Evolutionary conservation across 2,797 vertebrate genomes (phyloP), one percentile per base, ranked within the genome.

Genomic region (Poliocrania exsul): DNA sequence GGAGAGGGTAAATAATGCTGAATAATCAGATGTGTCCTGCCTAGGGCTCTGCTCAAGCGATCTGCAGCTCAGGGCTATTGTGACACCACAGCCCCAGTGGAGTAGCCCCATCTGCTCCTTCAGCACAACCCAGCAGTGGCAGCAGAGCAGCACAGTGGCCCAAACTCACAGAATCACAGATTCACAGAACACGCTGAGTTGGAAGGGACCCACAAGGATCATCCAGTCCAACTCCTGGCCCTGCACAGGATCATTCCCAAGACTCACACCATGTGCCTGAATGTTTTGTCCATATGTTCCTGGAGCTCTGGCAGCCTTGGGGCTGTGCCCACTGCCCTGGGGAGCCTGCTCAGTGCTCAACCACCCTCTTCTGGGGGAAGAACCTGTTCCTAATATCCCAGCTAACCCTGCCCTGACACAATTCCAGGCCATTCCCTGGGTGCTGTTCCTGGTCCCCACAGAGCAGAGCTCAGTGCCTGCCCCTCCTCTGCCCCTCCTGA

Each of bases 61-160:
- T 26, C 72, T 9, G 37, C 13, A 2, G 46, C 87, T 75, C 64
- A 2, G 86, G 50, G 35, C 42, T 80, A 4, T 42, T 33, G 81
- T 3, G 28, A 65, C 57, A 81, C 31, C 3, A 0, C 19, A 73
- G n/a, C 21, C 62, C 37, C 31, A 33, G 15, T 16, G 15, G 25
- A 50, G 25, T 14, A 50, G 40, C 56, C 28, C 64, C 23, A 4
- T 25, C 85, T 64, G 78, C 79, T 85, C 62, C 83, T 54, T 21
- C 29, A 1, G 57, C 65, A 47, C 3, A 0, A 7, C 26, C 54
- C 60, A 13, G 13, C 19, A 1, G 1, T 0, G 0, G 15, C 2
- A 4, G 66, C 49, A 40, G 25, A 40, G 58, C 58, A 29, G 18
- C 16, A 10, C 10, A 8, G 21, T 4, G 0, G 8, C 11, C n/a